Conservation (phyloP, 2,888 invertebrate genomes). For the Lymantria dispar region DNA sequence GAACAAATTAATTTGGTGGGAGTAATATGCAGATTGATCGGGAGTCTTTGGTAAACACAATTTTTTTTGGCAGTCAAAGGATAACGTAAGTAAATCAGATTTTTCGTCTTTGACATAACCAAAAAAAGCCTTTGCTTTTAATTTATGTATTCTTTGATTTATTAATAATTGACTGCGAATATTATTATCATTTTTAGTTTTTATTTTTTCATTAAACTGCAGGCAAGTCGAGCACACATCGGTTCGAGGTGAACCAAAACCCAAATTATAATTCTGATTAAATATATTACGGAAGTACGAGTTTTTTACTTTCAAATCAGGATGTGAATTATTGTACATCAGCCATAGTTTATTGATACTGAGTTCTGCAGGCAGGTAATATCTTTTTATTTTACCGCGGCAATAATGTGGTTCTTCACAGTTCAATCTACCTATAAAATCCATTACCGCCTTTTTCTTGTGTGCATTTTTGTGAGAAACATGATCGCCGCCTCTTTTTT, state of each 20-base stretch:
- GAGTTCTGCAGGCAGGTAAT: too few relatives aligned
- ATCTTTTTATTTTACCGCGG: constrained; percentile 16
- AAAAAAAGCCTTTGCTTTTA: constrained; percentile 19
- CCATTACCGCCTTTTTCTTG: constrained; percentile 18
- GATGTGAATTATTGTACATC: too few relatives aligned
- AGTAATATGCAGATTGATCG: constrained; percentile 11
- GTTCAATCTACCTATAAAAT: constrained; percentile 23
- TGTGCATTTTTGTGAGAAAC: constrained; percentile 10
- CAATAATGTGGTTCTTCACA: constrained; percentile 29
- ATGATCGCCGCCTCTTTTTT: constrained; percentile 19
- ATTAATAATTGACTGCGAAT: neutral
- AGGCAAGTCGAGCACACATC: constrained; percentile 14
- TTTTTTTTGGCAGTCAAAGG: constrained; percentile 18
- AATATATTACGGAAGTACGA: constrained; percentile 18
- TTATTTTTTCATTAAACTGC: neutral
- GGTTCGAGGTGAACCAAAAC: constrained; percentile 16
- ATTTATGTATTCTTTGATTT: constrained; percentile 7
- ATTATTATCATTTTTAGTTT: neutral
- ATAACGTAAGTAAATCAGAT: constrained; percentile 8
- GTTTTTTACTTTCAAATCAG: too few relatives aligned
- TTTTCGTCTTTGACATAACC: constrained; percentile 9
- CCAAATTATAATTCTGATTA: constrained; percentile 12
- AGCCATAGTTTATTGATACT: too few relatives aligned
- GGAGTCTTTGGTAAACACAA: constrained; percentile 12
- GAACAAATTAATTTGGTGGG: constrained; percentile 7